Conservation (phyloP, 2,888 invertebrate species). For the Drosophila quinaria region DNA sequence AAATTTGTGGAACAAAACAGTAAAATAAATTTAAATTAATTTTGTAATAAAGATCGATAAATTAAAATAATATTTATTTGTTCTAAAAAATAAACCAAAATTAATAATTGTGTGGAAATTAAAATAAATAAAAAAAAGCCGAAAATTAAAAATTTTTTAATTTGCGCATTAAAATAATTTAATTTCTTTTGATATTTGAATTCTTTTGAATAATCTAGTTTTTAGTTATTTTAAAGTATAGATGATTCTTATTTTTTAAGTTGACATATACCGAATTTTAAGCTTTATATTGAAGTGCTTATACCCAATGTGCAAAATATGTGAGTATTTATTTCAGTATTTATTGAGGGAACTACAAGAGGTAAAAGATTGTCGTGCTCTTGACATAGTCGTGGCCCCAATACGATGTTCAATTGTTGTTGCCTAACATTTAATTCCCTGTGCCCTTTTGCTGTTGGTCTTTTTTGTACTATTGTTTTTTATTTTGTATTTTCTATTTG, state of each 20-base stretch:
- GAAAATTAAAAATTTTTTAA: too few species aligned
- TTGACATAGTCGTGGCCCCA: conserved; percentile 1
- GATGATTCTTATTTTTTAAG: not conserved
- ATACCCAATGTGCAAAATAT: not conserved
- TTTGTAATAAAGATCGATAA: too few species aligned
- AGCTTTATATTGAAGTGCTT: not conserved
- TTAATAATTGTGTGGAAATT: too few species aligned
- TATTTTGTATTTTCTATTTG: not conserved
- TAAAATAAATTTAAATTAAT: too few species aligned
- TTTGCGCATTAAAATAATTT: too few species aligned
- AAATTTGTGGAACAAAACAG: too few species aligned
- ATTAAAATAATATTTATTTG: too few species aligned
- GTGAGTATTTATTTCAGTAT: not conserved
- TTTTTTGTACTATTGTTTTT: not conserved
- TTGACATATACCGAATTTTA: not conserved
- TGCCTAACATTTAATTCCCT: conserved; percentile 21
- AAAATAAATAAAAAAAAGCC: too few species aligned
- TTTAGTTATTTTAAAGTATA: not conserved
- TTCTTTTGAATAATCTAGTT: too few species aligned
- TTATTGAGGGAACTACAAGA: not conserved
- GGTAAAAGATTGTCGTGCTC: not conserved
- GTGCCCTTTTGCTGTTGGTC: not conserved
- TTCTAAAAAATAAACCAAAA: too few species aligned
- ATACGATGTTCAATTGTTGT: conserved; percentile 21
- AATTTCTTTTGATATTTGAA: too few species aligned